Conservation (phyloP, 1,140 invertebrate genomes). For the Ptiloglossa arizonensis region DNA sequence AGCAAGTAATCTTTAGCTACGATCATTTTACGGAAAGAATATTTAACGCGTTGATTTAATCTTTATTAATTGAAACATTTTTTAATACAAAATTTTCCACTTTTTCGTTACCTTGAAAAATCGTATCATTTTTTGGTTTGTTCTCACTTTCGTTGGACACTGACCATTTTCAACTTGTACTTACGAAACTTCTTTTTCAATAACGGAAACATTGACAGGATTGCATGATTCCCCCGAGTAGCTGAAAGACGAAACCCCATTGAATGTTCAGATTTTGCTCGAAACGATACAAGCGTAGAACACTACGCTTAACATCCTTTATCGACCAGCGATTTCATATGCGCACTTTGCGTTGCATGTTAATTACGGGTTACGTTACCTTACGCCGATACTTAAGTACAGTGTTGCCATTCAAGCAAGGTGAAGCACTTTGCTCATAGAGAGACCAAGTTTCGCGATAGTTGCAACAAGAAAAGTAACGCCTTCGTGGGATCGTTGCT, state of each 20-base stretch:
- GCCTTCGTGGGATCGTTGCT: too few relatives aligned
- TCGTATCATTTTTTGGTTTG: too few relatives aligned
- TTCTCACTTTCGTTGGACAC: too few relatives aligned
- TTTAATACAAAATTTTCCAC: too few relatives aligned
- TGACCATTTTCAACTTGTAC: too few relatives aligned
- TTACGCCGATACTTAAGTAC: slow-evolving; percentile 57
- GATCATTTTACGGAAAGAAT: too few relatives aligned
- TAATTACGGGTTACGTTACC: slow-evolving; percentile 60
- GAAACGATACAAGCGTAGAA: slow-evolving; percentile 17
- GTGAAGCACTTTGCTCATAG: slow-evolving; percentile 5
- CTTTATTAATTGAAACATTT: too few relatives aligned
- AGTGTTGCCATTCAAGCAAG: slow-evolving; percentile 45
- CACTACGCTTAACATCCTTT: slow-evolving; percentile 35
- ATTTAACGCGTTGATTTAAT: too few relatives aligned
- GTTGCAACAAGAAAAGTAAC: neutral
- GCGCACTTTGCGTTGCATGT: slow-evolving; percentile 50
- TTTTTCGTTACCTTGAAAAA: too few relatives aligned
- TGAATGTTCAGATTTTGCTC: neutral
- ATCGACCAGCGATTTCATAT: slow-evolving; percentile 34
- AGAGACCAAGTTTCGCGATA: slow-evolving; percentile 24
- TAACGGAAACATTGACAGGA: neutral
- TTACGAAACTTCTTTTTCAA: neutral
- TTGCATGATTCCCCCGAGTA: neutral
- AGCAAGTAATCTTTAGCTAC: too few relatives aligned
- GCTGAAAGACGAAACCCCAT: neutral